Base-by-base conservation (phyloP, 2,113 vertebrate genomes). In the Thryonomys swinderianus region DNA sequence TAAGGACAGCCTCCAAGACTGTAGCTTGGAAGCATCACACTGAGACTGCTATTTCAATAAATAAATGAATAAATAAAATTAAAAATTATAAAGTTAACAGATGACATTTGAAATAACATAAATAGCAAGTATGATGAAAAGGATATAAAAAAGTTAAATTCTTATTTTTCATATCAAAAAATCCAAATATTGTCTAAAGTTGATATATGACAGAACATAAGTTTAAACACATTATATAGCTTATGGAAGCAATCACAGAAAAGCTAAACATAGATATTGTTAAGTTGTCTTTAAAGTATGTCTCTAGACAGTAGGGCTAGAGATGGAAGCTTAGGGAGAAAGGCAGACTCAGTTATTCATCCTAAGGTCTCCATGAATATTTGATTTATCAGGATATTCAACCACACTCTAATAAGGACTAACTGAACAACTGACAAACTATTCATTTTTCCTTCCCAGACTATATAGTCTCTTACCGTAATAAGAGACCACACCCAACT, bases 71-170 rank as follows among this genome's bases (percentile, higher is more conserved):
- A 64, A 30, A 27, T 62, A 62, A 11, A 64, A 57, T 87, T 79
- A 88, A 79, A 85, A 91, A 88, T 53, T 85, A 91, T 74, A 93
- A 91, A 93, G 42, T 82, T 71, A 82, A 67, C 66, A 66, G 69
- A 61, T 80, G 20, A 73, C 51, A 81, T 69, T 51, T 20, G 55
- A 93, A 93, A 80, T 40, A 94, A 86, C 74, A 66, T 48, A 85
- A 89, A 57, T 64, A 84, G n/a, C 61, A 93, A 93, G 82, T 64
- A 96, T 82, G 23, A 85, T 37, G 13, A 37, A 96, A 53, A n/a
- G 10, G 30, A 53, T 30, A 32, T 21, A 71, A 48, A 78, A 95
- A 90, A 95, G 16, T 78, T 85, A 88, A 93, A 61, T 84, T 84
- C 12, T 93, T 73, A 73, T 64, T 90, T 95, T 95, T 93, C 69